These are phyloP conservation scores for Neogale vison DNA, from an alignment of 2,113 vertebrate species.

Conservation along the genomic window DNA sequence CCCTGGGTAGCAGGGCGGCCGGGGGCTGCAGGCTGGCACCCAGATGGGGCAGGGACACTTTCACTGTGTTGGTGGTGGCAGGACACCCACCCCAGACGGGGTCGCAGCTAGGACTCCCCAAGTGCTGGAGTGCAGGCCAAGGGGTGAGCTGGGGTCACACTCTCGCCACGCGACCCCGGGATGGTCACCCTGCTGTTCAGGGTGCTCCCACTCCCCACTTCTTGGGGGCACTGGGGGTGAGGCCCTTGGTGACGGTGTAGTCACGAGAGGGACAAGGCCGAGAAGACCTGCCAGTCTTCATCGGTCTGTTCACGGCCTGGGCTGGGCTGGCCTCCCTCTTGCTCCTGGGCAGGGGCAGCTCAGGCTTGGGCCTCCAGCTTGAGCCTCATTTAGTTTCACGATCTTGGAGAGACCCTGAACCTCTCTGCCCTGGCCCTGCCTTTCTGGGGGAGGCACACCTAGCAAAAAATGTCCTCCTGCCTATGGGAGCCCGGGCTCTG, in stretches of 20 bases:
- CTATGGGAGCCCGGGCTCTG: neutral
- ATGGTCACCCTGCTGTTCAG: neutral
- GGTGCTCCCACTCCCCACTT: neutral
- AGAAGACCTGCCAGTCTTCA: neutral
- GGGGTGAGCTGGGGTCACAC: accelerated
- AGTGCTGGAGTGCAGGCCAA: neutral
- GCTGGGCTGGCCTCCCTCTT: neutral
- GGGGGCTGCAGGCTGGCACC: neutral
- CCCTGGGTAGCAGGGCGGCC: neutral
- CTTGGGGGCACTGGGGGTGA: neutral
- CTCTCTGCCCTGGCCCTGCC: neutral
- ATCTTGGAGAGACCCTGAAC: neutral
- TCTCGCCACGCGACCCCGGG: neutral
- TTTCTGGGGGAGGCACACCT: neutral
- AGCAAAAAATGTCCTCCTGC: neutral
- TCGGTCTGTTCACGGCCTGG: too few species aligned
- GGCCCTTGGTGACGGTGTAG: neutral
- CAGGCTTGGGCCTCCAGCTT: neutral
- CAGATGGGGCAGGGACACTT: neutral
- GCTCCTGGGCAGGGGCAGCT: neutral
- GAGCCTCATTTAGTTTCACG: neutral
- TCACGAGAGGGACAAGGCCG: accelerated
- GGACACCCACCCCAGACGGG: neutral
- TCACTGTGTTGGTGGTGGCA: neutral
- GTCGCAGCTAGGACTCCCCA: neutral